phyloP scores from a whole-genome alignment of 2,797 vertebrate genomes.

The Urocyon cinereoargenteus region DNA sequence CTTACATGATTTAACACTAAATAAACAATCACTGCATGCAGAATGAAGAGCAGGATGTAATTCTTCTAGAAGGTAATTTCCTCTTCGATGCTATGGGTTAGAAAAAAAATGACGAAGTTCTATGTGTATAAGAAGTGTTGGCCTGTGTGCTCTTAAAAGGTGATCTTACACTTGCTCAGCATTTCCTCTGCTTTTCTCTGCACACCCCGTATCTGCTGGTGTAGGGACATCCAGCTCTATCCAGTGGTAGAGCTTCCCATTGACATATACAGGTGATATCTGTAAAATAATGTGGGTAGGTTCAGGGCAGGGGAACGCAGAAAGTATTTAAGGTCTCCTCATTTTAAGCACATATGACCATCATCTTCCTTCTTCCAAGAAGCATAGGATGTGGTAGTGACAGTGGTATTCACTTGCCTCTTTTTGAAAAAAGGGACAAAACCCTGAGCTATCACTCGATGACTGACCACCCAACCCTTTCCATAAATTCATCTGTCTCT shows the following conservation, averaged over 20 bases:
- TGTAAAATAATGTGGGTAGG: neutral
- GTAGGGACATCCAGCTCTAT: accelerated
- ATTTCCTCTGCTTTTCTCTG: too few species aligned
- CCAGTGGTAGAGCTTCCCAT: accelerated
- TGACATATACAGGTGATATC: neutral
- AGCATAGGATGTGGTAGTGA: neutral
- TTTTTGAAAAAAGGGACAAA: neutral
- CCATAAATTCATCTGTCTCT: neutral
- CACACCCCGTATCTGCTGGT: accelerated
- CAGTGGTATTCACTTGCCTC: neutral
- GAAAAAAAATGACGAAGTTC: neutral
- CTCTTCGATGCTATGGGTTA: neutral
- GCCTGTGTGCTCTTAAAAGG: neutral
- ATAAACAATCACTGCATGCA: slow-evolving; percentile 4
- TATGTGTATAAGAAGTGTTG: accelerated
- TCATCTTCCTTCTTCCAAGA: neutral
- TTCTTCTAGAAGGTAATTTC: neutral
- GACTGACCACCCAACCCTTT: accelerated
- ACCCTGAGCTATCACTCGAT: neutral
- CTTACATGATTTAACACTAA: slow-evolving; percentile 69
- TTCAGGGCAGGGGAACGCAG: accelerated
- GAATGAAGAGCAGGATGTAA: neutral
- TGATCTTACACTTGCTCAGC: neutral
- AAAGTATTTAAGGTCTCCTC: neutral
- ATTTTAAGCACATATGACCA: neutral